Evolutionary conservation across 2,888 invertebrate species (phyloP), one percentile per base, ranked within the genome.

Genomic region (Germaria angustata): DNA sequence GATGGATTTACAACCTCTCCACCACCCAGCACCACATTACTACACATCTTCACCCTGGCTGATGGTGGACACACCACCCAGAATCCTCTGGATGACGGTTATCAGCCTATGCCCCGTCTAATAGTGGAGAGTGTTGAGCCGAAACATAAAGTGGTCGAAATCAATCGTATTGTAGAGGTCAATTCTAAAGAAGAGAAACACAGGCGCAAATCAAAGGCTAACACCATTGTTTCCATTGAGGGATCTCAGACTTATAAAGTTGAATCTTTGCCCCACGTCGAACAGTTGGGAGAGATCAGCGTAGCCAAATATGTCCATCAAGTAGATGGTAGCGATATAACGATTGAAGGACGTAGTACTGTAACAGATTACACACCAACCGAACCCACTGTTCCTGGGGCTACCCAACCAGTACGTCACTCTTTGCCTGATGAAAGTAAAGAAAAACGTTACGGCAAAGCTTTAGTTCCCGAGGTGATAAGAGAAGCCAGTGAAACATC

Each of bases 281-380:
- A 95, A 86, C 94, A 94, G 91, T 93, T 95, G 81, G 95, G 95
- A 53, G 94, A 94, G 89, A 94, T 95, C 0, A 95, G 94, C 88
- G 92, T 95, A 84, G 93, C 93, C 39, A 94, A 94, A 85, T 92
- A 93, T 20, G 95, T 95, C 15, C 94, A 95, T 89, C 92, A 95
- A 66, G 93, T 95, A 2, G 94, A 89, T 59, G 87, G 89, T 51
- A 88, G 89, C 44, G 87, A 88, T 39, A 88, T 91, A 36, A 85
- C 86, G 22, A 90, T 92, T 61, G 90, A 90, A 73, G 91, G 92
- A 1, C 90, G 89, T 61, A 92, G 92, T 84, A 91, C 91, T 36
- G 90, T 92, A 0, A 87, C 89, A 2, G 91, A 92, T 73, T 91
- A 91, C 57, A 90, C 89, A 11, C 89, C 90, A n/a, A 89, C 90